Evolutionary conservation across 2,888 invertebrate genomes (phyloP).

Genomic region (Lasioglossum zephyrum): DNA sequence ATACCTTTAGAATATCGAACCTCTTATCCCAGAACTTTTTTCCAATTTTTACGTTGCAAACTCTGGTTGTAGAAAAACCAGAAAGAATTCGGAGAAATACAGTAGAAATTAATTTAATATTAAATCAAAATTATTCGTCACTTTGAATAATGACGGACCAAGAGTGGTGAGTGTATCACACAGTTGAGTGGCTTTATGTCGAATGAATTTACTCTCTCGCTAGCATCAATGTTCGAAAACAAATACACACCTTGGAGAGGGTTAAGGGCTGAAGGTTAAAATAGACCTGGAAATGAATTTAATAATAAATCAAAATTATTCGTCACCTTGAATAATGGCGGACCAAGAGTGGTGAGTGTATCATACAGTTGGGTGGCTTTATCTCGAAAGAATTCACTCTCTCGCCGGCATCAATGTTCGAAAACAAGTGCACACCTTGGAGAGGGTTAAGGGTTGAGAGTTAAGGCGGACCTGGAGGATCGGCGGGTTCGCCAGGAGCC

Average conservation of each 20-base stretch:
- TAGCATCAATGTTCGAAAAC: background rate
- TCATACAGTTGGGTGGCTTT: background rate
- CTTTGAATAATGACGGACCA: background rate
- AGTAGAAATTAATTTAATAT: background rate
- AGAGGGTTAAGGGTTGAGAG: background rate
- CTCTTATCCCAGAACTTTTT: no score
- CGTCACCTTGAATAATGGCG: background rate
- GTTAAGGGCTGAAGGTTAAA: background rate
- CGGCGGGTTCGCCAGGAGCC: conserved; percentile 37
- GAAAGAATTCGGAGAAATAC: no score
- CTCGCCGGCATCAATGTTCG: background rate
- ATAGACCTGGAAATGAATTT: background rate
- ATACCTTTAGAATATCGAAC: no score
- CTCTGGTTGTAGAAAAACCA: no score
- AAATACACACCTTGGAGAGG: background rate
- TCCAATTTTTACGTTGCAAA: no score
- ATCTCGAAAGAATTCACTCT: background rate
- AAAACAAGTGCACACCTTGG: background rate
- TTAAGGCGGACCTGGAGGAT: conserved; percentile 18
- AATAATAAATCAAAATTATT: background rate
- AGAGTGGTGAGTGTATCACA: background rate
- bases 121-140: background rate
- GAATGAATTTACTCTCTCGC: background rate
- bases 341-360: background rate
- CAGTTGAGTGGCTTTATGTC: background rate